Evolutionary conservation across 2,888 invertebrate species (phyloP).

Genomic region (Noctua fimbriata): DNA sequence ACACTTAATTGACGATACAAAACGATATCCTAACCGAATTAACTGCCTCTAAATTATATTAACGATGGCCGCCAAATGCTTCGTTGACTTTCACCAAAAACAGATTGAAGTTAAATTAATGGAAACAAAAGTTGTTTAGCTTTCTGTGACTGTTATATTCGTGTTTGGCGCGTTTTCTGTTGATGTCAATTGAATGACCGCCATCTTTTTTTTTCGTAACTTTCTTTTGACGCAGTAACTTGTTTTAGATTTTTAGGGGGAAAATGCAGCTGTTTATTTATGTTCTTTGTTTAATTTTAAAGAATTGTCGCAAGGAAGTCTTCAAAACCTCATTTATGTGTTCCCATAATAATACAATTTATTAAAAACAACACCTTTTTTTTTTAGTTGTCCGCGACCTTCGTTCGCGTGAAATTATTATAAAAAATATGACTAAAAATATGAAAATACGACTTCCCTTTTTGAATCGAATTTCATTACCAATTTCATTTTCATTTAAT

Average conservation of each 20-base stretch:
- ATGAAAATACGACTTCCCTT: too few relatives aligned
- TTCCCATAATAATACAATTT: background rate
- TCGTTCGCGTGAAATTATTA: too few relatives aligned
- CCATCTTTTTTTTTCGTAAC: background rate
- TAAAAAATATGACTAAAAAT: too few relatives aligned
- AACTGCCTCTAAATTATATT: conserved; percentile 38
- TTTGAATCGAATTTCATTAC: too few relatives aligned
- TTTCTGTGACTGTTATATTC: conserved; percentile 38
- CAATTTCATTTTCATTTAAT: too few relatives aligned
- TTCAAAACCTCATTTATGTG: background rate
- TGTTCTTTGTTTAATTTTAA: background rate
- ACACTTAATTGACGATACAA: background rate
- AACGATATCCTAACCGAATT: conserved; percentile 25
- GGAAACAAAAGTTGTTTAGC: conserved; percentile 46
- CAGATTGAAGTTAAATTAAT: conserved; percentile 61
- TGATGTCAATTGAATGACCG: conserved; percentile 33
- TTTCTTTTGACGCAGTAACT: background rate
- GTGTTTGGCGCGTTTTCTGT: conserved; percentile 30
- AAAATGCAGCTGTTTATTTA: background rate
- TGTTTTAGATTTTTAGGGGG: background rate
- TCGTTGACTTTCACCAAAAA: conserved; percentile 43
- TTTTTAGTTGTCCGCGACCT: too few relatives aligned
- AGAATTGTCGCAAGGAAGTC: background rate
- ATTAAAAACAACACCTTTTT: too few relatives aligned
- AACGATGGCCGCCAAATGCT: conserved; percentile 37